Percentiles rank a stretch among this genome's conserved stretches.
These are phyloP conservation scores for Enteromius fasciolatus DNA, from an alignment of 2,797 vertebrate species.

Conservation along the genomic window DNA sequence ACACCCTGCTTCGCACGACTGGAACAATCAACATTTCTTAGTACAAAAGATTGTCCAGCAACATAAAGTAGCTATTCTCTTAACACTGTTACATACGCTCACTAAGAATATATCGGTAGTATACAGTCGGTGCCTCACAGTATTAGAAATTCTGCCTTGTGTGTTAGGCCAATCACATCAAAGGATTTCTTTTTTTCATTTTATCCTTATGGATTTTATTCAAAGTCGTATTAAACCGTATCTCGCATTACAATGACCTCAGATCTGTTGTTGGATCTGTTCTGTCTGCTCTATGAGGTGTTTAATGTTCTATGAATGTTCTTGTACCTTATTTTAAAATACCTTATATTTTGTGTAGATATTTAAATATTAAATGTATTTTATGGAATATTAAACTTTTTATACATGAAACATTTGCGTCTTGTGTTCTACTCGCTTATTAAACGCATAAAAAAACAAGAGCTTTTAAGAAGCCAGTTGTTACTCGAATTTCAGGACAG, in stretches of 20 bases:
- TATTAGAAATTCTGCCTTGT: slow-evolving; percentile 20
- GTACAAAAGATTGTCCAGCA: slow-evolving; percentile 6
- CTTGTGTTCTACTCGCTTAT: background rate
- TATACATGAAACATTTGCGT: slow-evolving; percentile 63
- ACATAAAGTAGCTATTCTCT: slow-evolving; percentile 1
- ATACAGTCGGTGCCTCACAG: slow-evolving; percentile 27
- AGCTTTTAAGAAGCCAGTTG: background rate
- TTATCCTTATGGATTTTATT: slow-evolving; percentile 61
- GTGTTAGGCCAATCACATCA: slow-evolving; percentile 47
- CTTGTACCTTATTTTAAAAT: slow-evolving; percentile 51
- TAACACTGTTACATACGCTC: slow-evolving; percentile 57
- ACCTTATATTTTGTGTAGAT: slow-evolving; percentile 64
- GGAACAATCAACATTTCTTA: slow-evolving; percentile 19
- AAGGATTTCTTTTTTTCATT: slow-evolving; percentile 46
- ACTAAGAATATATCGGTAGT: slow-evolving; percentile 48
- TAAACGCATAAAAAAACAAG: background rate
- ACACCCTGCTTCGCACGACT: background rate
- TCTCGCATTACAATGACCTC: slow-evolving; percentile 65
- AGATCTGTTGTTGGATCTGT: slow-evolving; percentile 47
- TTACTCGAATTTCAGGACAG: slow-evolving; percentile 14
- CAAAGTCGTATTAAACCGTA: slow-evolving; percentile 52
- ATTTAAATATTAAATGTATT: slow-evolving; percentile 77
- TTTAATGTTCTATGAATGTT: slow-evolving; percentile 63
- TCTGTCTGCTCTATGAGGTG: slow-evolving; percentile 69
- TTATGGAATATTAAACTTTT: slow-evolving; percentile 78